A percentile compares a stretch with the other conserved stretches of the same genome.
These are phyloP conservation scores for Ginglymostoma cirratum DNA, from an alignment of 2,113 vertebrate genomes.

Conservation along the genomic window DNA sequence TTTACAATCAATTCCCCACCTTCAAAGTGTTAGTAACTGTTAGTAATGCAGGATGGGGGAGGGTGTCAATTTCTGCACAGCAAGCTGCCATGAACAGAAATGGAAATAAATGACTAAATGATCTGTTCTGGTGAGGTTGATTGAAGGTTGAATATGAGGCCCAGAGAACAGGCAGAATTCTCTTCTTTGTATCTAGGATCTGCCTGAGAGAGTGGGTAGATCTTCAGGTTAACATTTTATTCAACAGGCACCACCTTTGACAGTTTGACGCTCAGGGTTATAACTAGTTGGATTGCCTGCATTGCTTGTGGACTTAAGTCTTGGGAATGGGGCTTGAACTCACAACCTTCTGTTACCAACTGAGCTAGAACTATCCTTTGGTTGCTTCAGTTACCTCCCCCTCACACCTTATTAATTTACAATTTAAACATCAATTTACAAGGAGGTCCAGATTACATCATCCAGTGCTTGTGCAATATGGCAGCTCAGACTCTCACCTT, in stretches of 20 bases:
- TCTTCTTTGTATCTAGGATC: neutral
- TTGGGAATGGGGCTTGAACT: neutral
- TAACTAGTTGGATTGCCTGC: neutral
- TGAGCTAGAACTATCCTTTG: neutral
- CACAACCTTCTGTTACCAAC: neutral
- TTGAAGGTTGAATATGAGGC: neutral
- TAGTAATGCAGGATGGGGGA: no score
- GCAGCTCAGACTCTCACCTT: slow-evolving; percentile 57
- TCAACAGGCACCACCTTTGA: neutral
- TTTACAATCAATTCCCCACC: neutral
- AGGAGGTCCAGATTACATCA: no score
- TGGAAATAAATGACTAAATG: neutral
- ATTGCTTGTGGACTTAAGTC: neutral
- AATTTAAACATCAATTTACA: no score
- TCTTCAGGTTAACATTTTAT: neutral
- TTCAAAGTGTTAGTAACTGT: neutral
- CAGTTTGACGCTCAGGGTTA: no score
- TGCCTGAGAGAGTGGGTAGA: neutral
- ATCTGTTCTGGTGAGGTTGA: neutral
- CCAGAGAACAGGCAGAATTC: neutral
- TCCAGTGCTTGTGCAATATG: neutral
- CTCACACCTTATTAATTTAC: no score
- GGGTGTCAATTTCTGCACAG: neutral
- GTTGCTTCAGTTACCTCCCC: no score
- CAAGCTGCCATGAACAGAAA: neutral